Conservation (phyloP, 2,888 invertebrate species). For the Caenorhabditis sp. region DNA sequence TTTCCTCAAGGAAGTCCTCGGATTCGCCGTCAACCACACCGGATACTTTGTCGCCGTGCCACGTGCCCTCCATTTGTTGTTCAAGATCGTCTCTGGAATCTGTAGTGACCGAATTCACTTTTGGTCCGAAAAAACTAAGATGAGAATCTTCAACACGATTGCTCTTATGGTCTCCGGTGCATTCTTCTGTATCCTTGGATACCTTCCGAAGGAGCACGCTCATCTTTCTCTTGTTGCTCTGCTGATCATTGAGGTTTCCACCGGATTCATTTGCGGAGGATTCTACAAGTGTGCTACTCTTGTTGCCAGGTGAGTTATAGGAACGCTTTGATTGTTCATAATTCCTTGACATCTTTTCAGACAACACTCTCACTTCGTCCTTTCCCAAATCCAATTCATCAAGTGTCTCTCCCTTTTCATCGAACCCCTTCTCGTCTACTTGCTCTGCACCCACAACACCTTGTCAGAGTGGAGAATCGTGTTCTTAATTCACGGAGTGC, state of each 20-base stretch:
- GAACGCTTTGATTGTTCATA: too few relatives aligned
- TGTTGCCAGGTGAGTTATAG: conserved; percentile 75
- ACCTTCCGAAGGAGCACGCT: conserved; percentile 69
- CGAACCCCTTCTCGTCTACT: conserved; percentile 77
- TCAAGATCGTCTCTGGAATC: conserved; percentile 75
- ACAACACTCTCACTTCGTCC: conserved; percentile 81
- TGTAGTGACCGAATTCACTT: conserved; percentile 73
- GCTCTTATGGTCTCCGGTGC: conserved; percentile 75
- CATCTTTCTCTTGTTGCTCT: conserved; percentile 68
- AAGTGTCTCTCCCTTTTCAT: conserved; percentile 80
- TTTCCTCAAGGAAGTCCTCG: conserved; percentile 76
- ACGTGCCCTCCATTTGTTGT: conserved; percentile 72
- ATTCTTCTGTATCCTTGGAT: conserved; percentile 76
- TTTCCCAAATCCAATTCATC: conserved; percentile 81
- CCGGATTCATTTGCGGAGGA: conserved; percentile 78
- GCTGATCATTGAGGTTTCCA: conserved; percentile 74
- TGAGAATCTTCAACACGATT: conserved; percentile 80
- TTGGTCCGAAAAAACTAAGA: conserved; percentile 76
- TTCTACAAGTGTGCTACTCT: conserved; percentile 79
- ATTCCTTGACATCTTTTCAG: conserved; percentile 64
- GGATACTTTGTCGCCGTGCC: conserved; percentile 77
- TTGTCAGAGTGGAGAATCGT: conserved; percentile 78
- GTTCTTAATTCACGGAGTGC: conserved; percentile 74
- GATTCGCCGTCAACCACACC: conserved; percentile 76
- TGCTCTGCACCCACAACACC: conserved; percentile 73